Percentiles rank a stretch among this genome's conserved stretches.
Conservation (phyloP, 2,113 vertebrate species). For the Bolborhynchus lineola region DNA sequence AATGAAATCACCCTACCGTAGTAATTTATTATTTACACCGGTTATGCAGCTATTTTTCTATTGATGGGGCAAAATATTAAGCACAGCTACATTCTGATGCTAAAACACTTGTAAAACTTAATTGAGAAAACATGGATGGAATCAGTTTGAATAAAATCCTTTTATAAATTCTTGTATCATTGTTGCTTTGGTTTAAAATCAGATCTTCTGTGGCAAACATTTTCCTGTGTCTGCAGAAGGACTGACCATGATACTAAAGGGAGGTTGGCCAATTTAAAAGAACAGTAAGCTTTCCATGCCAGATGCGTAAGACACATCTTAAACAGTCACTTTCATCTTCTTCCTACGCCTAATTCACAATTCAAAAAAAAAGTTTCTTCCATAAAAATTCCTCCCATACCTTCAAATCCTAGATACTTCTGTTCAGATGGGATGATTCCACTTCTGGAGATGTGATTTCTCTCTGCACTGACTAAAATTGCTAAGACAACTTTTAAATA, state of each 20-base stretch:
- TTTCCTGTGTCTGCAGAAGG: not conserved
- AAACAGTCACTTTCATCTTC: not conserved
- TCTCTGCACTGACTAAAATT: not conserved
- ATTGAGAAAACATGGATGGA: not conserved
- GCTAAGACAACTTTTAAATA: not conserved
- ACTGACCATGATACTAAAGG: not conserved
- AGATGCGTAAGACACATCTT: not conserved
- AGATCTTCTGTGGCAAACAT: not conserved
- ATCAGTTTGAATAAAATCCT: not conserved
- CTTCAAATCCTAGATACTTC: not conserved
- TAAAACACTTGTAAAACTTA: not conserved
- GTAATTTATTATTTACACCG: slow-evolving; percentile 63
- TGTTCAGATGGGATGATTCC: not conserved
- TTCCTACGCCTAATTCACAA: not conserved
- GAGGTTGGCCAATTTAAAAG: not conserved
- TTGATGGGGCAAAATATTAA: slow-evolving; percentile 6
- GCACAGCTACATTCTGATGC: slow-evolving; percentile 4
- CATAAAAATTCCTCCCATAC: not conserved
- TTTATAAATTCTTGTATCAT: not conserved
- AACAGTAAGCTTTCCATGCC: not conserved
- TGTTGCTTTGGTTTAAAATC: not conserved
- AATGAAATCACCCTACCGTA: slow-evolving; percentile 41
- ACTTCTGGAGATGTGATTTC: not conserved
- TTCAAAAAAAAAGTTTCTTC: not conserved
- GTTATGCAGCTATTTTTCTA: slow-evolving; percentile 55